A percentile compares a stretch with the other conserved stretches of the same genome.
Conservation (phyloP, 2,113 vertebrate genomes). For the Poeciliopsis occidentalis region DNA sequence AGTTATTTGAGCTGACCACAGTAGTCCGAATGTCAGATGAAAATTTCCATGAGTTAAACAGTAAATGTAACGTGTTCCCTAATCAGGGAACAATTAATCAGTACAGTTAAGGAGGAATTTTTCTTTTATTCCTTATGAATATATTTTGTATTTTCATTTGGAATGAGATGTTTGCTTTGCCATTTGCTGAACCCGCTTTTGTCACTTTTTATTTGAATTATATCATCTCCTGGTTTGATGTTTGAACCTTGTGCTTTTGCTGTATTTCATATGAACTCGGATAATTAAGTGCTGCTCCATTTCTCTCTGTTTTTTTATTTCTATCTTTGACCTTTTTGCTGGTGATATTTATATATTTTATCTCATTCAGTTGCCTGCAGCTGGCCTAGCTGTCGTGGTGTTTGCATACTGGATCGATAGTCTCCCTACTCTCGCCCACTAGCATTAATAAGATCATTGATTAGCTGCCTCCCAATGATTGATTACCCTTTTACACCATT, state of each 20-base stretch:
- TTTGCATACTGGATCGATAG: constrained; percentile 76
- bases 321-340: constrained; percentile 7
- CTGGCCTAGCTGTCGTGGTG: constrained; percentile 36
- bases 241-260: not conserved
- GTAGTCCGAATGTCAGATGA: constrained; percentile 18
- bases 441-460: constrained; percentile 79
- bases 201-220: no score
- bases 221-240: no score
- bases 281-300: not conserved
- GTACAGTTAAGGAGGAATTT: constrained; percentile 12
- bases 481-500: constrained; percentile 65
- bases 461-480: constrained; percentile 77
- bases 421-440: constrained; percentile 55
- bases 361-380: constrained; percentile 27
- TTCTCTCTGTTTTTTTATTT: not conserved
- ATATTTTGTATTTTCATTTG: not conserved
- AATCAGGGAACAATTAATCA: constrained; percentile 17
- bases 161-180: not conserved
- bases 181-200: no score
- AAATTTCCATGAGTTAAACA: constrained; percentile 33
- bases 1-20: constrained; percentile 29
- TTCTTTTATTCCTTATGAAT: not conserved
- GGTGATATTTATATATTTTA: constrained; percentile 5
- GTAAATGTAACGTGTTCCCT: constrained; percentile 31
- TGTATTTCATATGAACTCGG: constrained; percentile 1